Percentiles rank a stretch among this genome's conserved stretches.
Conservation (phyloP, 2,888 invertebrate genomes). For the Psylliodes chrysocephalus region DNA sequence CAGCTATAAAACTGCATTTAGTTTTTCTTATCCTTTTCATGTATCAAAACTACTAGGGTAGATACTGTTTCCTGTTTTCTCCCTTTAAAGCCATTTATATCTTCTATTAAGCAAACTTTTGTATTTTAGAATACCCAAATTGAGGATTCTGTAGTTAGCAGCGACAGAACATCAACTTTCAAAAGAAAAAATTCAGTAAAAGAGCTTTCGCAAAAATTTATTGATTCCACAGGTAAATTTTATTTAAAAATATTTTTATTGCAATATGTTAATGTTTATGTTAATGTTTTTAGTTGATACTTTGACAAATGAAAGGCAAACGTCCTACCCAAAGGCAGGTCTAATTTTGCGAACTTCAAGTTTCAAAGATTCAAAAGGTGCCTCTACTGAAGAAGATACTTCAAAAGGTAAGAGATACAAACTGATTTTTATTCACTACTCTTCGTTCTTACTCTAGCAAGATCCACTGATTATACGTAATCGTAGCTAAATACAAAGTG, state of each 20-base stretch:
- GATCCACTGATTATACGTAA: too few relatives aligned
- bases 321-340: slow-evolving; percentile 78
- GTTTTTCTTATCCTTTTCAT: too few relatives aligned
- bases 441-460: too few relatives aligned
- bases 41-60: too few relatives aligned
- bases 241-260: not conserved
- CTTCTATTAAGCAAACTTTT: too few relatives aligned
- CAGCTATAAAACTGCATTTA: too few relatives aligned
- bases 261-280: too few relatives aligned
- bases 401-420: slow-evolving; percentile 57
- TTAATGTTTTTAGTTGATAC: slow-evolving; percentile 65
- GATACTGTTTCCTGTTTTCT: too few relatives aligned
- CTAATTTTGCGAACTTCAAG: slow-evolving; percentile 75
- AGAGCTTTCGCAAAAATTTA: slow-evolving; percentile 82
- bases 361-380: slow-evolving; percentile 66
- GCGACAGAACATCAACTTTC: slow-evolving; percentile 60
- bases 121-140: slow-evolving; percentile 8
- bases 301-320: slow-evolving; percentile 67
- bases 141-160: slow-evolving; percentile 43
- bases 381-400: slow-evolving; percentile 50
- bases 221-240: slow-evolving; percentile 71
- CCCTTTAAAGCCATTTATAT: too few relatives aligned
- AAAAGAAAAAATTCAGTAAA: slow-evolving; percentile 79
- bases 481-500: too few relatives aligned
- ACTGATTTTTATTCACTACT: too few relatives aligned